These are phyloP conservation scores for Lathronympha strigana DNA, from an alignment of 2,888 invertebrate genomes.

Conservation along the genomic window DNA sequence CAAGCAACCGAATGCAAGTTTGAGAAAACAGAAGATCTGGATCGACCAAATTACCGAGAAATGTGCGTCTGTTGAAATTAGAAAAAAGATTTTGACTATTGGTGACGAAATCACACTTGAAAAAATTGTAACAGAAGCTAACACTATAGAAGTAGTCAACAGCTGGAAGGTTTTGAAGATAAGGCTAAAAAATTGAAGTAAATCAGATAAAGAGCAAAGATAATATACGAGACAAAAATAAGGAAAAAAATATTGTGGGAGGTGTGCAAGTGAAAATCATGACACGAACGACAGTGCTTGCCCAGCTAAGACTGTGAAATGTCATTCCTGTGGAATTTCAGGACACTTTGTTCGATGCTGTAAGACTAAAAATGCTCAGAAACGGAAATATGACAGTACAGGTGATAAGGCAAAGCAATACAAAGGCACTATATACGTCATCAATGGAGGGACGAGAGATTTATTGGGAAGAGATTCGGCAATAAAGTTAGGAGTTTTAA, in stretches of 20 bases:
- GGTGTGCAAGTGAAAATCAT: neutral
- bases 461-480: slow-evolving; percentile 6
- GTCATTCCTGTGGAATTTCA: neutral
- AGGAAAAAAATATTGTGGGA: neutral
- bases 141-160: neutral
- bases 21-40: neutral
- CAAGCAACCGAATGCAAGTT: neutral
- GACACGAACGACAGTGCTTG: neutral
- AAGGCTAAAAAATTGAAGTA: neutral
- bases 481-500: neutral
- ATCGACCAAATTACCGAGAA: neutral
- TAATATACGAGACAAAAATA: neutral
- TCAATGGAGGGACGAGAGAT: neutral
- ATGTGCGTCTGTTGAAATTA: neutral
- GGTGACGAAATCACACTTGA: neutral
- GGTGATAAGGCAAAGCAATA: neutral
- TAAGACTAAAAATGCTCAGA: neutral
- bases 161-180: neutral
- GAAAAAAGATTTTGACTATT: neutral
- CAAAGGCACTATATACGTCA: neutral
- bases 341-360: neutral
- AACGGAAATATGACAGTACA: neutral
- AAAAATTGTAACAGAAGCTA: neutral
- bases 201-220: neutral
- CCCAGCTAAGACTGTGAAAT: neutral